Evolutionary conservation across 1,140 invertebrate genomes (phyloP), one percentile per base, ranked within the genome.

Genomic region (Aricia agestis): DNA sequence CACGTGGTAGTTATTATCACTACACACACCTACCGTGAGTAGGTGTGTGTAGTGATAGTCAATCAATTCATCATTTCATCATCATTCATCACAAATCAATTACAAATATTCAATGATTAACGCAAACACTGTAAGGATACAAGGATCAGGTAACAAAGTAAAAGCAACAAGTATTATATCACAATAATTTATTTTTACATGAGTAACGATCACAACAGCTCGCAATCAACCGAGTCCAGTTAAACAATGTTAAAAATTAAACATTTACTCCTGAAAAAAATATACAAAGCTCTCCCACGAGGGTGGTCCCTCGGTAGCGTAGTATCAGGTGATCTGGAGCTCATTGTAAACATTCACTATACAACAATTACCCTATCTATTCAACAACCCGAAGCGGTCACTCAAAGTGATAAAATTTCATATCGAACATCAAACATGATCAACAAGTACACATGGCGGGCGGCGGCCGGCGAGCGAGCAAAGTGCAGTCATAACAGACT

Each of bases 151-250:
- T 3, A 25, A 9, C 3, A 15, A 52, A 52, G 45, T 11, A 52
- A 76, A 78, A 76, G 65, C 69, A 76, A 74, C 69, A 31, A 70
- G 32, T 42, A 78, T 83, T 90, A 78, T 90, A 89, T 89, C 88
- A 91, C 88, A 91, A 91, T 91, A 91, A 91, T 91, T 91, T 91
- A 89, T 90, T 91, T 91, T 89, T 87, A 89, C 87, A 88, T 85
- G 85, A 87, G 84, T 87, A 82, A 84, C 82, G 82, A 87, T 90
- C 85, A 87, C 88, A 90, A 88, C 85, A 90, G 81, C 78, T 85
- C 80, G 36, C 36, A 36, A 36, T 86, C 80, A 85, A 79, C 83
- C 80, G 76, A 80, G 76, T 83, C 83, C 76, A 85, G 77, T 82
- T 77, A 71, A 83, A 69, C 78, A 82, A 79, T 80, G 74, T 84